Conservation (phyloP, 2,888 invertebrate genomes). For the Leucozona laternaria region DNA sequence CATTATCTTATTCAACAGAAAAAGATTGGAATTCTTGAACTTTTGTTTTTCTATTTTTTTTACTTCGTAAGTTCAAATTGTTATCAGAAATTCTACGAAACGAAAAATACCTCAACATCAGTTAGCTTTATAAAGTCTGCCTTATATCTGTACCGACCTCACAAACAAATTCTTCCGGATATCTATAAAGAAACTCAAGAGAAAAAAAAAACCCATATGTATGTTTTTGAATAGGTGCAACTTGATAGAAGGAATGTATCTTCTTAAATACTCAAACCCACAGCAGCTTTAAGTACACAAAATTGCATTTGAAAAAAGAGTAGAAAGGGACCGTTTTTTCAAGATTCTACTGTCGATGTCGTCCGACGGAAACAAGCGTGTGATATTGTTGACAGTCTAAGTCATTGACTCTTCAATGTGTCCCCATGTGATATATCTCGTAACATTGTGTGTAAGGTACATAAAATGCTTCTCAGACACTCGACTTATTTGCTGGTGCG, state of each 20-base stretch:
- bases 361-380: background rate
- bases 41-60: background rate
- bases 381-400: slow-evolving; percentile 22
- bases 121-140: background rate
- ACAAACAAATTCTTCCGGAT: background rate
- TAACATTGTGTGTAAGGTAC: too few species aligned
- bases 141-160: background rate
- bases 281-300: background rate
- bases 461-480: background rate
- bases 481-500: slow-evolving; percentile 7
- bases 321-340: background rate
- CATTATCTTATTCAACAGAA: background rate
- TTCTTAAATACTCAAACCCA: background rate
- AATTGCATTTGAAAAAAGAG: background rate
- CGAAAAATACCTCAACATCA: background rate
- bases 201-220: background rate
- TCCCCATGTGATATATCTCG: too few species aligned
- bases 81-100: background rate
- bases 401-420: slow-evolving; percentile 26
- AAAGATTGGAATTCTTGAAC: background rate
- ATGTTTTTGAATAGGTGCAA: background rate
- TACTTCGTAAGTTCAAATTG: background rate
- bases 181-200: background rate
- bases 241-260: background rate
- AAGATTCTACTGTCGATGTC: background rate